phyloP scores from a whole-genome alignment of 1,140 invertebrate species.

The Ditylenchus dipsaci region DNA sequence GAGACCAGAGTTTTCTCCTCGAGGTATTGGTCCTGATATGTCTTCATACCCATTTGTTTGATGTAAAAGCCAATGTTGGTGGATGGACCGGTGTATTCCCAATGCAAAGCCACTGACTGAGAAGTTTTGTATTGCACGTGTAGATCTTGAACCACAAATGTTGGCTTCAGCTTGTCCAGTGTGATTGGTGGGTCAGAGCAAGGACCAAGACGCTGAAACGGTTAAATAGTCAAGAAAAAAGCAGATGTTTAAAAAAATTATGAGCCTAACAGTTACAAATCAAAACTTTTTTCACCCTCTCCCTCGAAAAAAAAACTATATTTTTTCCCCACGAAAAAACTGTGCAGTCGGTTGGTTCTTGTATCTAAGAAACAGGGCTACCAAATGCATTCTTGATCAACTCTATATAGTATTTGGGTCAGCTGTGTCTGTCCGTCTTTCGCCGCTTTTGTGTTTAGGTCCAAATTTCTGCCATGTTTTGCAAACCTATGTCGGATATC shows the following conservation, averaged over 20 bases:
- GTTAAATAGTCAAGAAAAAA: not conserved
- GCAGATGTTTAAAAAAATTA: not conserved
- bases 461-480: no score
- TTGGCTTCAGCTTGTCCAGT: conserved; percentile 40
- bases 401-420: no score
- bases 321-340: no score
- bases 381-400: no score
- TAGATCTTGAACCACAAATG: conserved; percentile 51
- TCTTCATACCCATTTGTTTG: conserved; percentile 55
- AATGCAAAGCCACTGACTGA: conserved; percentile 48
- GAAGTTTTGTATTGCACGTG: conserved; percentile 53
- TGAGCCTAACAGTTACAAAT: not conserved
- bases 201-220: conserved; percentile 53
- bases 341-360: no score
- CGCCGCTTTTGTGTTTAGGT: no score
- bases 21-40: conserved; percentile 49
- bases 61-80: conserved; percentile 49
- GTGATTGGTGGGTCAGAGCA: conserved; percentile 56
- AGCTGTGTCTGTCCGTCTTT: no score
- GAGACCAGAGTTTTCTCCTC: conserved; percentile 47
- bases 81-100: conserved; percentile 44
- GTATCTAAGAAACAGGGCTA: no score
- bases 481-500: no score
- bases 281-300: no score
- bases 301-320: no score